phyloP scores from a whole-genome alignment of 2,113 vertebrate genomes.

The Rhodinocichla rosea region DNA sequence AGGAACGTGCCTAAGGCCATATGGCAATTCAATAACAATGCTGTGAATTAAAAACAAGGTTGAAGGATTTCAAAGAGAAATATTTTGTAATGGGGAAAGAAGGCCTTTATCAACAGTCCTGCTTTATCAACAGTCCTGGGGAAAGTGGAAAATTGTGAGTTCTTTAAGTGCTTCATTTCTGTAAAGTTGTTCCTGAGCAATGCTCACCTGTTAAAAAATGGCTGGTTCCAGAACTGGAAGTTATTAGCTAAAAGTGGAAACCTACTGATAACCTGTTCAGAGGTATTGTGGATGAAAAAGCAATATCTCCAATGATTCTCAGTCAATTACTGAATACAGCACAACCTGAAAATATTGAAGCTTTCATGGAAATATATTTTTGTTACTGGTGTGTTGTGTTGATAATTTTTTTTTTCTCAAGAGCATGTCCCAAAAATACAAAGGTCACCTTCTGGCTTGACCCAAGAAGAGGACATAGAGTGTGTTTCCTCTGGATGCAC shows the following conservation, averaged over 20 bases:
- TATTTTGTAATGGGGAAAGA: background rate
- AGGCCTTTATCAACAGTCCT: background rate
- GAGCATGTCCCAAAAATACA: background rate
- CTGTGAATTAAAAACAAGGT: slow-evolving; percentile 14
- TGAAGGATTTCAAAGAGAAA: background rate
- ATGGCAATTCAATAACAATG: slow-evolving; percentile 29
- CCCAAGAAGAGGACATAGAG: background rate
- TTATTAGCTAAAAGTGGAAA: background rate
- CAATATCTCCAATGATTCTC: background rate
- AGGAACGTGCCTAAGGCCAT: background rate
- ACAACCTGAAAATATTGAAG: background rate
- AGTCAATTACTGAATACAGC: background rate
- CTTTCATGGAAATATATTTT: background rate
- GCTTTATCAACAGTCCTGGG: background rate
- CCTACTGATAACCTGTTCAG: background rate
- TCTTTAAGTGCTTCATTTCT: background rate
- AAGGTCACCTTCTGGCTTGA: background rate
- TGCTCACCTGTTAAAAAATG: background rate
- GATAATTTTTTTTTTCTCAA: background rate
- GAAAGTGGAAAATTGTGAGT: background rate
- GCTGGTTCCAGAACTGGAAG: background rate
- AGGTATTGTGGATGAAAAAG: background rate
- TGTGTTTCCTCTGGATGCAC: fast-evolving
- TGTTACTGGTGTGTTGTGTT: background rate
- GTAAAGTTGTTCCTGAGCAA: background rate